These are phyloP conservation scores for Hormiphora californensis DNA, from an alignment of 37 sponge, comb jelly and placozoan species.

Conservation along the genomic window DNA sequence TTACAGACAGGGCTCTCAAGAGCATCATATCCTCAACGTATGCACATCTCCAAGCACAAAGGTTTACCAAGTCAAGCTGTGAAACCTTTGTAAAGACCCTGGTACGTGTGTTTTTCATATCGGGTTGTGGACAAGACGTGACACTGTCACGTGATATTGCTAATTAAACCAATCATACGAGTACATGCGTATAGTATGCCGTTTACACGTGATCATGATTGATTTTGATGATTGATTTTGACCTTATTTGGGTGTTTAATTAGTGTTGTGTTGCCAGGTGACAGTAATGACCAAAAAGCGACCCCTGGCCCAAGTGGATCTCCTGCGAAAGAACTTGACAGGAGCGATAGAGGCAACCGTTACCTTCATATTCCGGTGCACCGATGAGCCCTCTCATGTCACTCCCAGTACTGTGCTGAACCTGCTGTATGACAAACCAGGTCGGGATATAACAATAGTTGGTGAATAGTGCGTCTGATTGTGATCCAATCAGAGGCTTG, in stretches of 20 bases:
- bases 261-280: neutral
- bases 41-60: neutral
- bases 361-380: neutral
- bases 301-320: neutral
- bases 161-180: no score
- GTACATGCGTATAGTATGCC: no score
- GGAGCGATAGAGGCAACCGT: neutral
- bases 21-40: neutral
- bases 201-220: no score
- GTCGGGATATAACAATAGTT: neutral
- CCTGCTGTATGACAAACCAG: slow-evolving; percentile 12
- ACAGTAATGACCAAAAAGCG: neutral
- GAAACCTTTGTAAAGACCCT: neutral
- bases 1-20: slow-evolving; percentile 2
- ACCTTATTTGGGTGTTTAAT: no score
- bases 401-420: neutral
- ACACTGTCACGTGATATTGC: no score
- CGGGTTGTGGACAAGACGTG: no score
- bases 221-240: no score
- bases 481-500: no score
- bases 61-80: neutral
- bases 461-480: neutral
- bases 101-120: no score
- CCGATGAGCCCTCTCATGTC: neutral
- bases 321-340: slow-evolving; percentile 5